Evolutionary conservation across 1,140 invertebrate species (phyloP), one percentile per base, ranked within the genome.

Genomic region (Formica exsecta): DNA sequence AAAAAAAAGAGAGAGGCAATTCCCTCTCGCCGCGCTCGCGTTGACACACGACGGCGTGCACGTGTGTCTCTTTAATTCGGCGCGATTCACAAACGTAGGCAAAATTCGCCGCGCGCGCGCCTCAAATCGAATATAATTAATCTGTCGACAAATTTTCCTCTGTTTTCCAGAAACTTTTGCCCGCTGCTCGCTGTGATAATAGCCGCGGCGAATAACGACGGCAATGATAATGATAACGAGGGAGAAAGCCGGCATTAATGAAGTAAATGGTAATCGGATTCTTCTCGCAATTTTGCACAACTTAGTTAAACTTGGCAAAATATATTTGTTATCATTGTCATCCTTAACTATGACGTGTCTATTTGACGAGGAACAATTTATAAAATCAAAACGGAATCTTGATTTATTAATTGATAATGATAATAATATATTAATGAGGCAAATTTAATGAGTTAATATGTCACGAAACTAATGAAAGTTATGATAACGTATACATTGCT

Each of bases 71-170:
- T 89, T 88, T 88, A 64, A 74, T 59, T 70, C 76, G 32, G 11
- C 48, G 65, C 73, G 66, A 89, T 77, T 89, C 68, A 71, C 66
- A 66, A 83, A 76, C 85, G 87, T 36, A 79, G 57, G 32, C 32
- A 51, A 64, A 44, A 86, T 64, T 89, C 75, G 64, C 65, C 76
- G 73, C 51, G 70, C 32, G 65, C 77, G 73, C 51, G 70, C 32
- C 62, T 51, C 62, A 74, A 88, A 88, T 88, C 68, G 68, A 64
- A 89, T 85, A 89, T 85, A 89, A 89, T 89, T 89, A 89, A 89
- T 64, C 62, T 70, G 62, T 36, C 22, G 66, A 75, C 66, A 48
- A 74, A 83, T 83, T 83, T 83, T 25, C 68, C 54, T 73, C 79
- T 83, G 54, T 83, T 83, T 59, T 38, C 85, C 76, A 65, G 41